Conservation (phyloP, 2,888 invertebrate species). For the Coenonympha arcania region DNA sequence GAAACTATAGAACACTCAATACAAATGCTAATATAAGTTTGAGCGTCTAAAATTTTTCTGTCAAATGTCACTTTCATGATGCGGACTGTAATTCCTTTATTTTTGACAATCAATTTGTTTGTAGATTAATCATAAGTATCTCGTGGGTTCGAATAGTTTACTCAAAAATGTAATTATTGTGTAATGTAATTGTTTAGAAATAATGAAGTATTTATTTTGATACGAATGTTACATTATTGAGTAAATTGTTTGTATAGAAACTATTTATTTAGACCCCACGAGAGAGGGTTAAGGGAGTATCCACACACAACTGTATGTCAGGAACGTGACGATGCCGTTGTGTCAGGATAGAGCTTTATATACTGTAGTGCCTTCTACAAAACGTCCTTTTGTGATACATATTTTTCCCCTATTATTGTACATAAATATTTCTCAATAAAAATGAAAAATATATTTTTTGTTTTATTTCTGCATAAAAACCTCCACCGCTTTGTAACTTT, state of each 20-base stretch:
- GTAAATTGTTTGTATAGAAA: constrained; percentile 1
- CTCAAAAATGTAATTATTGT: constrained; percentile 21
- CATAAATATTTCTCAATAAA: constrained; percentile 67
- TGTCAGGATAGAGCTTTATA: constrained; percentile 16
- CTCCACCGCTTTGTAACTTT: background rate
- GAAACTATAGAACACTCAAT: too few relatives aligned
- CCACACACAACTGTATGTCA: background rate
- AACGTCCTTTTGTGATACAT: constrained; percentile 72
- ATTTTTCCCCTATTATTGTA: constrained; percentile 61
- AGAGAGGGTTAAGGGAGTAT: background rate
- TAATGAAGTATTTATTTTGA: background rate
- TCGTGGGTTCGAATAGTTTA: constrained; percentile 14
- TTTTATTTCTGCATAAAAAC: constrained; percentile 5
- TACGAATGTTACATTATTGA: constrained; percentile 1
- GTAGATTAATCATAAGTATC: constrained; percentile 36
- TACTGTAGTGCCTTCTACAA: constrained; percentile 60
- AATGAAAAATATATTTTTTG: constrained; percentile 33
- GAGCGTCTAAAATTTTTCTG: too few relatives aligned
- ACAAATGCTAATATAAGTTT: too few relatives aligned
- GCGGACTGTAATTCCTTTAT: constrained; percentile 47
- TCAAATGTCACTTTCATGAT: background rate
- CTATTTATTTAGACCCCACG: constrained; percentile 8
- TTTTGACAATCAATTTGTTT: constrained; percentile 65
- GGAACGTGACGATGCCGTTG: background rate
- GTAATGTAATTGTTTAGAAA: constrained; percentile 2